These are phyloP conservation scores for Psittacula derbiana DNA, from an alignment of 2,797 vertebrate species.

Conservation along the genomic window DNA sequence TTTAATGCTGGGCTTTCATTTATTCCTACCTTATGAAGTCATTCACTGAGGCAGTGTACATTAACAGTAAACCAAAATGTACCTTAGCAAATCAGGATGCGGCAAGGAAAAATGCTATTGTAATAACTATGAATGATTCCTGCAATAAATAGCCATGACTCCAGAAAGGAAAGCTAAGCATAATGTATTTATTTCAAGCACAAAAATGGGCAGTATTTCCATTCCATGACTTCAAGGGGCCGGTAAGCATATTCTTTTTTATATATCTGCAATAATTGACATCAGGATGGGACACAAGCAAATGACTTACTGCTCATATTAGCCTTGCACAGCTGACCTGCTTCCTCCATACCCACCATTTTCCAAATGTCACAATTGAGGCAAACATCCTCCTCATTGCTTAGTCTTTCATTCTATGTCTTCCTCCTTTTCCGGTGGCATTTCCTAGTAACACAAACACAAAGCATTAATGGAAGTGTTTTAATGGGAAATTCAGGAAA, in stretches of 20 bases:
- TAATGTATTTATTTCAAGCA: not conserved
- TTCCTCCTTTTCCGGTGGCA: not conserved
- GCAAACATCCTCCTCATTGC: not conserved
- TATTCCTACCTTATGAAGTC: not conserved
- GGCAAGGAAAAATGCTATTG: not conserved
- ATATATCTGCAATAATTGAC: not conserved
- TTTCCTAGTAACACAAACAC: not conserved
- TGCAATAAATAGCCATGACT: not conserved
- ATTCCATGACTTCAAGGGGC: not conserved
- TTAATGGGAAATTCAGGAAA: not conserved
- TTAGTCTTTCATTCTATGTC: not conserved
- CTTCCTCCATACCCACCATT: not conserved
- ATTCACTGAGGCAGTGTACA: not conserved
- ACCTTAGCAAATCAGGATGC: not conserved
- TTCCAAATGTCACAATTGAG: not conserved
- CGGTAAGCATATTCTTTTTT: not conserved
- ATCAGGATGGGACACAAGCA: not conserved
- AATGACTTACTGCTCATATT: not conserved
- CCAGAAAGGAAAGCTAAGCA: not conserved
- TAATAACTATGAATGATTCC: not conserved
- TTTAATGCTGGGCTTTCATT: not conserved
- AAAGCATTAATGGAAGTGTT: not conserved
- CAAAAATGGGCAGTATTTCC: not conserved
- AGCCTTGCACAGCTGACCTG: not conserved
- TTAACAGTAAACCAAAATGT: not conserved